Percentiles rank a stretch among this genome's conserved stretches.
These are phyloP conservation scores for Hoplostethus atlanticus DNA, from an alignment of 2,797 vertebrate species.

Conservation along the genomic window DNA sequence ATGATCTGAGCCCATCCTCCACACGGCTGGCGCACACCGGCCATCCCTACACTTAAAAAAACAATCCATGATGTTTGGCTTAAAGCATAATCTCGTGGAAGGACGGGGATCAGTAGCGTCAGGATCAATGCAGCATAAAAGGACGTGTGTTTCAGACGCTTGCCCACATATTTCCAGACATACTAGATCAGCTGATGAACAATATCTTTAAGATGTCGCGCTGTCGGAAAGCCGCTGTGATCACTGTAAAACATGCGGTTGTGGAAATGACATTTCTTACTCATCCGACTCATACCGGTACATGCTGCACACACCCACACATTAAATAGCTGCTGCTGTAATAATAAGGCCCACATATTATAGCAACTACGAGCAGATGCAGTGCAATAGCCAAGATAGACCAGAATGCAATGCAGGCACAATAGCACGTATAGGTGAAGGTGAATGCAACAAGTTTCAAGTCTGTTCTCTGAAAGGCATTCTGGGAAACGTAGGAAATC, in stretches of 20 bases:
- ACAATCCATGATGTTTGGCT: conserved; percentile 35
- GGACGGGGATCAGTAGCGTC: conserved; percentile 22
- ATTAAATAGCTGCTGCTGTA: conserved; percentile 48
- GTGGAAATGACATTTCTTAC: conserved; percentile 30
- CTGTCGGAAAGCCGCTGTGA: neutral
- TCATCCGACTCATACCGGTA: conserved; percentile 19
- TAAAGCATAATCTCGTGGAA: neutral
- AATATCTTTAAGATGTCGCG: neutral
- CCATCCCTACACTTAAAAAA: conserved; percentile 4
- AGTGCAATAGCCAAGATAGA: no score
- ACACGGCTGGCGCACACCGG: conserved; percentile 11
- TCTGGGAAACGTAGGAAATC: no score
- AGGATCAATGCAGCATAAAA: conserved; percentile 19
- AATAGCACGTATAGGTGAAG: no score
- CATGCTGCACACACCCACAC: neutral
- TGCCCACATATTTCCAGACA: neutral
- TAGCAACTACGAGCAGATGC: neutral
- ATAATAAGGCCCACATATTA: conserved; percentile 48
- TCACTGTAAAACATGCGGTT: neutral
- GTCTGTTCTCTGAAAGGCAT: no score
- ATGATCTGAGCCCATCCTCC: conserved; percentile 16
- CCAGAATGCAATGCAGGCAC: no score
- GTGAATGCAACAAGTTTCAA: no score
- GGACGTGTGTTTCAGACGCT: conserved; percentile 24
- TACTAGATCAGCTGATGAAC: neutral